phyloP scores from a whole-genome alignment of 2,113 vertebrate species.

The Pseudorhombus dupliciocellatus region DNA sequence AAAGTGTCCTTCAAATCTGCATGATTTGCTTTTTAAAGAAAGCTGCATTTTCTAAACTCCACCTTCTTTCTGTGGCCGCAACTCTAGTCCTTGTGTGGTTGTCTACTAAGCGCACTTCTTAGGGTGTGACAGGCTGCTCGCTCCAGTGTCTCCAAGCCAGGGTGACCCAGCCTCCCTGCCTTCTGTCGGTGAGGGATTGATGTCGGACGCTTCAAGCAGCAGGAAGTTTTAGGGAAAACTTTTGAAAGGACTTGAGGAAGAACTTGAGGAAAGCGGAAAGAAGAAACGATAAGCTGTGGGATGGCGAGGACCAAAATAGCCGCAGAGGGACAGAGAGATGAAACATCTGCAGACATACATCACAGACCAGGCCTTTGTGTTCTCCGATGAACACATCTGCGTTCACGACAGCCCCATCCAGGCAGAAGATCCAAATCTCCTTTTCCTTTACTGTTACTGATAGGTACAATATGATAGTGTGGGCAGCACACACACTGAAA shows the following conservation, averaged over 20 bases:
- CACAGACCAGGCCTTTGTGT: conserved; percentile 5
- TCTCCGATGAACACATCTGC: conserved; percentile 12
- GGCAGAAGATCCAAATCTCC: conserved; percentile 23
- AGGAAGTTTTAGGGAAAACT: conserved; percentile 15
- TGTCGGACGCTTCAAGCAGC: conserved; percentile 10
- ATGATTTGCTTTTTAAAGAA: conserved; percentile 11
- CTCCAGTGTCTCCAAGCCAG: conserved; percentile 27
- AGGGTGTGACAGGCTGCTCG: conserved; percentile 29
- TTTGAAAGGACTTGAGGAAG: conserved; percentile 9
- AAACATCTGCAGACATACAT: conserved; percentile 46
- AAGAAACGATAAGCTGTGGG: conserved; percentile 19
- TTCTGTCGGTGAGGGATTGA: conserved; percentile 33
- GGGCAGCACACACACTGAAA: background rate
- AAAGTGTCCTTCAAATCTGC: conserved; percentile 38
- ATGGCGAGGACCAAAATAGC: conserved; percentile 53
- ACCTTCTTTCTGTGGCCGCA: conserved; percentile 12
- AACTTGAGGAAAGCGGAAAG: conserved; percentile 16
- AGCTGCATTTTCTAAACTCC: conserved; percentile 18
- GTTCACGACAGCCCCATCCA: background rate
- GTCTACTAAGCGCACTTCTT: conserved; percentile 37
- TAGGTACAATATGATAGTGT: background rate
- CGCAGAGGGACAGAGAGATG: conserved; percentile 18
- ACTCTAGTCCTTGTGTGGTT: conserved; percentile 37
- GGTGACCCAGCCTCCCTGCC: conserved; percentile 23
- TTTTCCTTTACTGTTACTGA: conserved; percentile 1